These are phyloP conservation scores for Gambusia affinis DNA, from an alignment of 2,113 vertebrate species.

Conservation along the genomic window DNA sequence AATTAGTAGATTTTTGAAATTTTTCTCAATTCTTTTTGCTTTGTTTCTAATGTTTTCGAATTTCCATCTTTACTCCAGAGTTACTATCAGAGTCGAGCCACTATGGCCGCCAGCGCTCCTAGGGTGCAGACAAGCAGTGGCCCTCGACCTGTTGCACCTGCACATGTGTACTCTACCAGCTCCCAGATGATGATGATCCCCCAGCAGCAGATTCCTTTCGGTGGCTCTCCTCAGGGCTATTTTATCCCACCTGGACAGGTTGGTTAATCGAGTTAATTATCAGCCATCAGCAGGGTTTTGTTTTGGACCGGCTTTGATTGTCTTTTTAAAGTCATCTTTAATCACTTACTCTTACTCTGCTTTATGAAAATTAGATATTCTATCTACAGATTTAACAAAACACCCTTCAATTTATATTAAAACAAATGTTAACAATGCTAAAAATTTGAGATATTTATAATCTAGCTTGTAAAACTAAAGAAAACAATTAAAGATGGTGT, in stretches of 20 bases:
- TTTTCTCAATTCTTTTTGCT: not conserved
- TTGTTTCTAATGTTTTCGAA: constrained; percentile 8
- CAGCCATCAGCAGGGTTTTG: not conserved
- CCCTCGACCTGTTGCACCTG: constrained; percentile 87
- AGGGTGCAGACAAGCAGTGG: constrained; percentile 88
- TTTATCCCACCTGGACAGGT: constrained; percentile 93
- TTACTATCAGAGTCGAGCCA: constrained; percentile 91
- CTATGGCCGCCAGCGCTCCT: constrained; percentile 88
- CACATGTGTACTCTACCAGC: constrained; percentile 90
- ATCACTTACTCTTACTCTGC: not conserved
- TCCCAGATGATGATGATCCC: constrained; percentile 98
- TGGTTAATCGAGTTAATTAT: constrained; percentile 9
- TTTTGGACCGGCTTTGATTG: not conserved
- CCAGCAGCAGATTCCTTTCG: constrained; percentile 89
- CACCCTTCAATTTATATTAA: not conserved
- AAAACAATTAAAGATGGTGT: no score
- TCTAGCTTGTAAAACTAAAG: no score
- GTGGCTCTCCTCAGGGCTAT: constrained; percentile 92
- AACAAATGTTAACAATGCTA: no score
- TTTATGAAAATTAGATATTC: not conserved
- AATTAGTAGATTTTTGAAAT: not conserved
- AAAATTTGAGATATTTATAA: no score
- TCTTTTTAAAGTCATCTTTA: not conserved
- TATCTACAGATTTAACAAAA: not conserved
- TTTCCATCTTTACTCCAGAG: constrained; percentile 76